These are phyloP conservation scores for Falcunculus frontatus DNA, from an alignment of 2,113 vertebrate genomes.

Conservation along the genomic window DNA sequence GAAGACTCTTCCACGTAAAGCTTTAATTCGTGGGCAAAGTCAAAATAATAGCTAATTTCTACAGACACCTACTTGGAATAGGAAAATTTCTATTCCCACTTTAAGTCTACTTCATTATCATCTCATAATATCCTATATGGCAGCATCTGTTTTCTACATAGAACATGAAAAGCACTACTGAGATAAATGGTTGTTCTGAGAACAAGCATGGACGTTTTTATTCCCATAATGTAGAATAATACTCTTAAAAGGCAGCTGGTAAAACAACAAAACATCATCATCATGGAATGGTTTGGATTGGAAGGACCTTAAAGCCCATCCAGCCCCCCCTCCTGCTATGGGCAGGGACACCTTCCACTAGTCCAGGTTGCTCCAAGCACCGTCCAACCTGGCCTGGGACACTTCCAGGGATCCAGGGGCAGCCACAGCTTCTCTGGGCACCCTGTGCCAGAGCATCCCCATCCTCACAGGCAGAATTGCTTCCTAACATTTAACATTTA, in stretches of 20 bases:
- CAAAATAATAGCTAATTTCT: background rate
- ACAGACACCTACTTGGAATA: background rate
- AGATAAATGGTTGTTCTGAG: background rate
- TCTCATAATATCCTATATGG: background rate
- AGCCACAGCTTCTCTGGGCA: background rate
- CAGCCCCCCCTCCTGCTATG: accelerated
- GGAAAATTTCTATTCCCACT: background rate
- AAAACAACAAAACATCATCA: background rate
- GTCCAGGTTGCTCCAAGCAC: accelerated
- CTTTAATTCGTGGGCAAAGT: background rate
- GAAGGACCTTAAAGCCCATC: background rate
- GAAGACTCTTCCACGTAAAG: background rate
- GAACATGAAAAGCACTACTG: background rate
- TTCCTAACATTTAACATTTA: background rate
- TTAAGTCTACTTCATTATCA: background rate
- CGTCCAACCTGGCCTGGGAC: accelerated
- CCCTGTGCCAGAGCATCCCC: background rate
- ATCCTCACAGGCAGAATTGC: background rate
- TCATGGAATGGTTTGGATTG: background rate
- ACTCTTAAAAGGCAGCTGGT: background rate
- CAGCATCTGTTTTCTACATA: background rate
- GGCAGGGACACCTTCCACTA: background rate
- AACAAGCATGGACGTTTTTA: background rate
- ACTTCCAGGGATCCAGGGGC: background rate
- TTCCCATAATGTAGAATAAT: background rate